These are phyloP conservation scores for Zosterops lateralis DNA, from an alignment of 2,113 vertebrate species.

Conservation along the genomic window DNA sequence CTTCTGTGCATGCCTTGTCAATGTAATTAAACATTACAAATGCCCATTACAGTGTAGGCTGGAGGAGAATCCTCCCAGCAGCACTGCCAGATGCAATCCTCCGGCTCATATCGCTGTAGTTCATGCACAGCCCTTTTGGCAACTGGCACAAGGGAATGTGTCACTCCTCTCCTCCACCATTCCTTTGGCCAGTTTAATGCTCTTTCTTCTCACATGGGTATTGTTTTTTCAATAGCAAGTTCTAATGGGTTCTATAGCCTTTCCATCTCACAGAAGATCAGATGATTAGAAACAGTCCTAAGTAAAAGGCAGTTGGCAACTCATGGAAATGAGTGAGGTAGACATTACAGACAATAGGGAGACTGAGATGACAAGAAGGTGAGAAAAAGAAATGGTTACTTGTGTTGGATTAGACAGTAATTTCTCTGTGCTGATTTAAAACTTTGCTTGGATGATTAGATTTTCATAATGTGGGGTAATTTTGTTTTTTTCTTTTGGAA, in stretches of 20 bases:
- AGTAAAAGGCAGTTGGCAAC: background rate
- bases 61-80: background rate
- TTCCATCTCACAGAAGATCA: background rate
- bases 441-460: background rate
- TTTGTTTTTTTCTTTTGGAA: background rate
- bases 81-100: background rate
- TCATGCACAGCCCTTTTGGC: background rate
- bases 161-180: background rate
- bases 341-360: background rate
- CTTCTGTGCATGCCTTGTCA: conserved; percentile 7
- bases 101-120: background rate
- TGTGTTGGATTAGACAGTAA: background rate
- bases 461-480: background rate
- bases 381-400: background rate
- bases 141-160: background rate
- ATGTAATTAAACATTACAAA: conserved; percentile 26
- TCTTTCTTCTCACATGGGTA: background rate
- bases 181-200: background rate
- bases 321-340: background rate
- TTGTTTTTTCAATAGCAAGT: background rate
- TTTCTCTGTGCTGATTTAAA: background rate
- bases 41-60: background rate
- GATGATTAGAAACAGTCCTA: background rate
- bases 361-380: background rate
- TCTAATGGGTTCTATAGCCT: fast-evolving